Base-by-base conservation (phyloP, 2,797 vertebrate species). In the Sebastes ruberrimus region DNA sequence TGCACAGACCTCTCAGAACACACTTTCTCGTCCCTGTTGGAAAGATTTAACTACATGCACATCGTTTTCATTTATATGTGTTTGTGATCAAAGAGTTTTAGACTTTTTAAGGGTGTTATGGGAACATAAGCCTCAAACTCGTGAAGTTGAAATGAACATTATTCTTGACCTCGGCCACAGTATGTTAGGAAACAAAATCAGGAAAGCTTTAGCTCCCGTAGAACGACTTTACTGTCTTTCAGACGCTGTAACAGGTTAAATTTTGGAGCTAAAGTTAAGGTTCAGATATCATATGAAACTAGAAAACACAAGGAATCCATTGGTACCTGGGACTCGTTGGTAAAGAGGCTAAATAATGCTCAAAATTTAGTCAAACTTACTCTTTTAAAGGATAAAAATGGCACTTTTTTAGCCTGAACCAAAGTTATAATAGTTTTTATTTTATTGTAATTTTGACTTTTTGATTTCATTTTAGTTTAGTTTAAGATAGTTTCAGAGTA, bases 261-360 rank as follows among this genome's bases (percentile, higher is more conserved):
- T 46, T 46, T 46, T 46, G 1, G 16, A 20, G 42, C 3, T 18
- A 46, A 18, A 18, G 42, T 46, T 46, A 46, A 46, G 16, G 7
- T 46, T 18, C 1, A 20, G 16, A 46, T 46, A 20, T 46, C 42
- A 46, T 46, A 18, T 46, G 42, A 18, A 20, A 46, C 42, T 46
- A 46, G 16, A 46, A 46, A 46, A 46, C 42, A 7, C 16, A 18
- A 18, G 16, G 42, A 46, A 46, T 46, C 42, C 42, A 46, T 46
- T 18, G 42, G 16, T 20, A 18, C 42, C 42, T 18, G 3, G 7
- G 0, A 46, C 42, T 0, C 0, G 7, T 46, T 18, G 16, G 7
- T 18, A 46, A 18, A 0, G 42, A 46, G 1, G 42, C 0, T 46
- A 20, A 20, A 46, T 46, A 46, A 46, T 0, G 3, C 27, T 27